Conservation (phyloP, 1,140 invertebrate species). For the Metopolophium dirhodum region DNA sequence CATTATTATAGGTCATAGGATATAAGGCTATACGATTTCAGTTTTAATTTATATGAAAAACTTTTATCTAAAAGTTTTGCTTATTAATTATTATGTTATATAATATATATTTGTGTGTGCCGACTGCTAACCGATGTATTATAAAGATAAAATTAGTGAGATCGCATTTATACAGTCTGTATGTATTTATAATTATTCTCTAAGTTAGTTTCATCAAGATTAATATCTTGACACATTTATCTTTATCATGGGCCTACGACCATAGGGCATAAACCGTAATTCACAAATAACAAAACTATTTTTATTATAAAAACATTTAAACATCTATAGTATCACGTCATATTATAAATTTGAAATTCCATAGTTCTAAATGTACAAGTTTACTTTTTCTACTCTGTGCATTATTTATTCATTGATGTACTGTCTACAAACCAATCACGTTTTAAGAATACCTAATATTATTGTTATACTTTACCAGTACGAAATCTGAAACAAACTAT, state of each 20-base stretch:
- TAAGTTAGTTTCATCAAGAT: background rate
- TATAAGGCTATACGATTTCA: background rate
- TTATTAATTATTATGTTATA: background rate
- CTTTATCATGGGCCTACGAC: background rate
- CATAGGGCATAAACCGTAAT: background rate
- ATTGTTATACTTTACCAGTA: background rate
- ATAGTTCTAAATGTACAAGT: background rate
- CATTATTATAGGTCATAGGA: background rate
- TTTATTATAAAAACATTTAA: background rate
- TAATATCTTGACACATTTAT: background rate
- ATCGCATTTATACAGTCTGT: background rate
- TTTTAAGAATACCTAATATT: background rate
- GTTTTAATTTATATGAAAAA: background rate
- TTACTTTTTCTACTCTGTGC: background rate
- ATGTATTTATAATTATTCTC: background rate
- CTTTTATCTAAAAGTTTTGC: background rate
- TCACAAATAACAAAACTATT: background rate
- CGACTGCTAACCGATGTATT: background rate
- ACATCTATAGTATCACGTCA: background rate
- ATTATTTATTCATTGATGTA: background rate
- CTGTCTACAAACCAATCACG: background rate
- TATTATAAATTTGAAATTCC: background rate
- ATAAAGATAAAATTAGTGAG: background rate
- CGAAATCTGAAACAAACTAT: background rate
- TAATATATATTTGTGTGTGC: background rate